Percentiles rank a stretch among this genome's conserved stretches.
Conservation (phyloP, 1,140 invertebrate genomes). For the Schlechtendalia chinensis region DNA sequence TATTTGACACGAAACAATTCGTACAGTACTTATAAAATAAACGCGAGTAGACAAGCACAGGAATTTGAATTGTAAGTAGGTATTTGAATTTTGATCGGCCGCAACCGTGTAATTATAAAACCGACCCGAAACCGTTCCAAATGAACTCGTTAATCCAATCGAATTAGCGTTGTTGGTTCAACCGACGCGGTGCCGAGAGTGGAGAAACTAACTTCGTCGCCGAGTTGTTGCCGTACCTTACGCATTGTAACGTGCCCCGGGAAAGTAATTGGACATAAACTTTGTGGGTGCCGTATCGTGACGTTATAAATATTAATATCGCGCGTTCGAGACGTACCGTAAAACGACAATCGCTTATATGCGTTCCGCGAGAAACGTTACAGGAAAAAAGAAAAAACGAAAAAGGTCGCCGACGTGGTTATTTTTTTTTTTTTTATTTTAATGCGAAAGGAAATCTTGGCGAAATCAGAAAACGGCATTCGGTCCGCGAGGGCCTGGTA, state of each 20-base stretch:
- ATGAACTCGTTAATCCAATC: neutral
- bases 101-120: neutral
- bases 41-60: no score
- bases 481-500: neutral
- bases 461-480: conserved; percentile 15
- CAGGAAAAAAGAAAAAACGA: neutral
- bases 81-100: neutral
- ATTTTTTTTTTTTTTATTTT: no score
- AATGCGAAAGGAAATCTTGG: conserved; percentile 13
- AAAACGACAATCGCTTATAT: conserved; percentile 20
- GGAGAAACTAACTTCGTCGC: neutral
- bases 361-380: neutral
- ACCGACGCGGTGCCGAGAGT: neutral
- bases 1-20: no score
- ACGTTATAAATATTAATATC: conserved; percentile 48
- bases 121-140: neutral
- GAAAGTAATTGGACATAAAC: conserved; percentile 41
- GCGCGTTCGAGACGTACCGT: conserved; percentile 23
- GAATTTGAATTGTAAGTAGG: neutral
- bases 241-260: neutral
- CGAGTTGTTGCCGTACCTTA: neutral
- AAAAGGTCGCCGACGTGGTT: neutral
- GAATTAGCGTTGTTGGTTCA: conserved; percentile 16
- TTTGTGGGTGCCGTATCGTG: neutral
- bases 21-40: no score